Evolutionary conservation across 2,113 vertebrate species (phyloP).

Genomic region (Ptychochromis oligacanthus): DNA sequence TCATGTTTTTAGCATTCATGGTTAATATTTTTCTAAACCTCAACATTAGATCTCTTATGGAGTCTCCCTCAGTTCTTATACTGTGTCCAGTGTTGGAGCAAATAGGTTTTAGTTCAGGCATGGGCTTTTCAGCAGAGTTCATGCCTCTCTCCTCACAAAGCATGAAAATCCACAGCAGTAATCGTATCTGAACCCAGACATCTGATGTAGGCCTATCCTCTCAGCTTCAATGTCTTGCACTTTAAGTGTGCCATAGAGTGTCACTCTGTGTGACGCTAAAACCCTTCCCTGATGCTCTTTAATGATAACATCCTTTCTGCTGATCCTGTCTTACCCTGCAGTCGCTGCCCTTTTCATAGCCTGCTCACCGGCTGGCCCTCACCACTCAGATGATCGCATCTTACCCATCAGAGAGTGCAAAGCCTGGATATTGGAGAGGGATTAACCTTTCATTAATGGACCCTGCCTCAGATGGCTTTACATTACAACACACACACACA

Average conservation of each 20-base stretch:
- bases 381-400: conserved; percentile 38
- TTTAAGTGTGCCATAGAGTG: neutral
- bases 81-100: too few relatives aligned
- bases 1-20: neutral
- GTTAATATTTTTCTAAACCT: neutral
- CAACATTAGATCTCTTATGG: too few relatives aligned
- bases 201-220: neutral
- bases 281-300: conserved; percentile 42
- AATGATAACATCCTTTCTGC: conserved; percentile 39
- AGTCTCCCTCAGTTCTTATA: too few relatives aligned
- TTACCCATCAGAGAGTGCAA: conserved; percentile 31
- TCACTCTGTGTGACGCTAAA: neutral
- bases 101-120: neutral
- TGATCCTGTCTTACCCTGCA: conserved; percentile 59
- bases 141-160: neutral
- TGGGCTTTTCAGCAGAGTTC: neutral
- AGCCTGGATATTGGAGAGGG: neutral
- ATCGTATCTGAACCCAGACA: neutral
- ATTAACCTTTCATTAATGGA: conserved; percentile 33
- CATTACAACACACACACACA: neutral
- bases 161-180: neutral
- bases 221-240: neutral
- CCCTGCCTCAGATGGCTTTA: conserved; percentile 1
- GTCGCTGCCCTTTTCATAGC: conserved; percentile 32
- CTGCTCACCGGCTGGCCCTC: conserved; percentile 26